These are phyloP conservation scores for Benthosema pterotum DNA, from an alignment of 2,797 vertebrate genomes.

Conservation along the genomic window DNA sequence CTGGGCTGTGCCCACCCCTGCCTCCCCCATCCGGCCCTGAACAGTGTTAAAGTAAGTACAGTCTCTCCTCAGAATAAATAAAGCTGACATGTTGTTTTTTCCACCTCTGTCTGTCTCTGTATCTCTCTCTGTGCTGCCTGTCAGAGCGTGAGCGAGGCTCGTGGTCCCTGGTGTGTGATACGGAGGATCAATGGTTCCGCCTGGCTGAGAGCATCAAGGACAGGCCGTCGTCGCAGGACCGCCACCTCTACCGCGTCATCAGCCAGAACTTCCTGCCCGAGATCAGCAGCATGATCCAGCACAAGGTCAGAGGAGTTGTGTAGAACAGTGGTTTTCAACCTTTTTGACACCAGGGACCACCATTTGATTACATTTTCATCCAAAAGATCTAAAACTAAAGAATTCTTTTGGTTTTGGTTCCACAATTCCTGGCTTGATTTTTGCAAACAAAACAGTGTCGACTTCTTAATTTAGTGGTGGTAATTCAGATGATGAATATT, in stretches of 20 bases:
- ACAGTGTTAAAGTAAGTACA: no score
- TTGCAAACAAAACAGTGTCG: no score
- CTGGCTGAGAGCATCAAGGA: constrained; percentile 95
- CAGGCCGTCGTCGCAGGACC: constrained; percentile 89
- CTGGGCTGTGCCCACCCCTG: no score
- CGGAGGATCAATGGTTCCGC: constrained; percentile 92
- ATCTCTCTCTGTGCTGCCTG: not conserved
- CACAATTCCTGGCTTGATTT: no score
- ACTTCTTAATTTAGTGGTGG: no score
- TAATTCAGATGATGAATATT: no score
- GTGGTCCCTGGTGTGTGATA: constrained; percentile 95
- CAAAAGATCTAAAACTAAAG: no score
- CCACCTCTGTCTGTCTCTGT: not conserved
- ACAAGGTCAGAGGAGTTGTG: constrained; percentile 91
- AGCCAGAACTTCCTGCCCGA: constrained; percentile 97
- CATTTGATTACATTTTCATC: no score
- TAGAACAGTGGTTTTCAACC: no score
- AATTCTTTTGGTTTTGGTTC: no score
- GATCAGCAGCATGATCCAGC: constrained; percentile 97
- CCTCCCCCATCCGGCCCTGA: no score
- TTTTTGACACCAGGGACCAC: no score
- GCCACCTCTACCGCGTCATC: constrained; percentile 94
- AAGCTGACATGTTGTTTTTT: not conserved
- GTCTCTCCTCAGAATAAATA: not conserved
- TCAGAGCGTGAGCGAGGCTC: constrained; percentile 69